Conservation (phyloP, 2,113 vertebrate species). For the Caranx melampygus region DNA sequence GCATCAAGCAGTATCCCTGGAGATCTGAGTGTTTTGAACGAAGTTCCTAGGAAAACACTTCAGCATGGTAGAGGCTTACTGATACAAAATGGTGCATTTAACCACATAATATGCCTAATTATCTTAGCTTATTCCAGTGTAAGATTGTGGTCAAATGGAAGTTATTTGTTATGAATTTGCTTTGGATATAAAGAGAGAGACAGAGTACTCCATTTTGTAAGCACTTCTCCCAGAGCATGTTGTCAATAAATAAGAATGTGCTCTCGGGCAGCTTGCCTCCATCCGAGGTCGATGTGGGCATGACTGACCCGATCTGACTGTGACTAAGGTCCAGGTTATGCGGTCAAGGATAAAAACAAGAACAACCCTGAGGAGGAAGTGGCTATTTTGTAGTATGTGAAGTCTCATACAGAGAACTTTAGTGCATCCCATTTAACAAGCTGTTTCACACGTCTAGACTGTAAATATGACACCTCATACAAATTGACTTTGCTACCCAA, state of each 20-base stretch:
- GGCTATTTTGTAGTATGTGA: conserved; percentile 15
- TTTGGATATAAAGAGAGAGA: conserved; percentile 24
- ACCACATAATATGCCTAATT: conserved; percentile 10
- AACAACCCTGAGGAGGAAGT: conserved; percentile 15
- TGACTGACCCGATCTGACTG: conserved; percentile 31
- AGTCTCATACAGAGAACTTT: conserved; percentile 11
- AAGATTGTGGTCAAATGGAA: conserved; percentile 8
- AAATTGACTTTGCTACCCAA: conserved; percentile 22
- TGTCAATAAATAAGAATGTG: conserved; percentile 57
- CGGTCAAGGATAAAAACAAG: conserved; percentile 13
- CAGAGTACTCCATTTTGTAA: conserved; percentile 26
- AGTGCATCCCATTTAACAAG: conserved; percentile 35
- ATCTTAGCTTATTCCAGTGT: background rate
- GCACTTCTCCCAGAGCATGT: conserved; percentile 9
- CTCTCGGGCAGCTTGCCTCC: conserved; percentile 25
- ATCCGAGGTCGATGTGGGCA: conserved; percentile 35
- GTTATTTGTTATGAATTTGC: background rate
- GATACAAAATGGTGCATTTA: background rate
- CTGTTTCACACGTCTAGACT: conserved; percentile 40
- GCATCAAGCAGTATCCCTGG: background rate
- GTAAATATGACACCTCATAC: conserved; percentile 34
- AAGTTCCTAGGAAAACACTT: conserved; percentile 7
- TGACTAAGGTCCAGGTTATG: conserved; percentile 19
- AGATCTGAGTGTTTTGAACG: conserved; percentile 13
- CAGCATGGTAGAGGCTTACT: background rate